Percentiles rank a stretch among this genome's conserved stretches.
Evolutionary conservation across 2,113 vertebrate genomes (phyloP).

Genomic region (Rhodinocichla rosea): DNA sequence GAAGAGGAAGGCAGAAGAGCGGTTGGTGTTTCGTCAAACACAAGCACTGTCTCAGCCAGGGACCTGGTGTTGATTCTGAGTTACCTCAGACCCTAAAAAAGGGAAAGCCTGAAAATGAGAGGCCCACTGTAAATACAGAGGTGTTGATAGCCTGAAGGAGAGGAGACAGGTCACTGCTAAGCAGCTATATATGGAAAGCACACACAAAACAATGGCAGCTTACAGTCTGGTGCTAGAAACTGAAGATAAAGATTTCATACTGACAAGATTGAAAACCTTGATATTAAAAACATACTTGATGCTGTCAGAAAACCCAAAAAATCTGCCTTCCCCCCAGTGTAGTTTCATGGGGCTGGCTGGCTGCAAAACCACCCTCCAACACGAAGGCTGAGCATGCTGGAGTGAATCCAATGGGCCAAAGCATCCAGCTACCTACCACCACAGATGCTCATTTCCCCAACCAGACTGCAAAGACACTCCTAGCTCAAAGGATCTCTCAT

Average conservation of each 20-base stretch:
- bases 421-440: neutral
- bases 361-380: neutral
- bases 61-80: neutral
- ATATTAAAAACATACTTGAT: neutral
- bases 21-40: neutral
- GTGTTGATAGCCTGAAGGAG: neutral
- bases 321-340: neutral
- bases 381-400: neutral
- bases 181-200: neutral
- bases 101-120: conserved; percentile 20
- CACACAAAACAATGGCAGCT: neutral
- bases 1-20: conserved; percentile 4
- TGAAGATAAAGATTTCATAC: neutral
- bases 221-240: neutral
- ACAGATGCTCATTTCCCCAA: neutral
- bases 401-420: neutral
- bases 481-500: neutral
- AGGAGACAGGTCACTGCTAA: neutral
- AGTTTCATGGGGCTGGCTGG: neutral
- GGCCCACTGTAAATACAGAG: neutral
- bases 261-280: neutral
- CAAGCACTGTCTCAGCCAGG: neutral
- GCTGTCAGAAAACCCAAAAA: neutral
- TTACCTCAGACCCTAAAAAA: neutral
- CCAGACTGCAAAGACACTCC: neutral